Evolutionary conservation across 2,113 vertebrate genomes (phyloP), one percentile per base, ranked within the genome.

Genomic region (Mionectes macconnelli): DNA sequence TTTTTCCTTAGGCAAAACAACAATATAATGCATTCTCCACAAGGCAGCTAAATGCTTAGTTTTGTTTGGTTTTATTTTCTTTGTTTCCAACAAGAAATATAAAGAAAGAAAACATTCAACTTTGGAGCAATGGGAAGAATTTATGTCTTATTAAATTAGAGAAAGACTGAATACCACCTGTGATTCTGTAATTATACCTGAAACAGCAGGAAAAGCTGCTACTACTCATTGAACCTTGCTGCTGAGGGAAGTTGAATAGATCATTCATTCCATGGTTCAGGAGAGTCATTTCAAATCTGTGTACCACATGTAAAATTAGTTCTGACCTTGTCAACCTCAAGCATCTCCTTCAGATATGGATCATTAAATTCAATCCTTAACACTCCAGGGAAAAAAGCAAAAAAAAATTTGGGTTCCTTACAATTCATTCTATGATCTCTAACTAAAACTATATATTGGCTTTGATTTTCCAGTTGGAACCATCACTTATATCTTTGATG

Each of bases 321-420:
- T 94, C 45, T 97, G 92, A 97, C 89, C 93, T 95, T 94, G 83
- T 95, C 72, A 91, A 68, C 37, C 23, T 95, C 49, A 89, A 92
- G 52, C 42, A 66, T 92, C 85, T 92, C 92, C 90, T 95, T 95
- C 87, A 83, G 92, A 96, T 96, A 93, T 77, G 91, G 89, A 95
- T 96, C 93, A 87, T 94, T 96, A 96, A 96, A 96, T 96, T 96
- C 55, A 96, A 91, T 93, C 94, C 63, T 83, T 96, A 91, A 90
- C 6, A 8, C 59, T 88, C 9, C n/a, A 73, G 69, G 80, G 70
- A 53, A 94, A 96, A 87, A 18, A 42, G 27, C 23, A 75, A 79
- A 90, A 96, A 96, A 76, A 85, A 84, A 33, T 16, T 80, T 14
- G 35, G 4, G 23, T 93, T 94, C 45, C 57, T 79, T 90, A 27